These are phyloP conservation scores for Setophaga coronata DNA, from an alignment of 2,113 vertebrate genomes.

Conservation along the genomic window DNA sequence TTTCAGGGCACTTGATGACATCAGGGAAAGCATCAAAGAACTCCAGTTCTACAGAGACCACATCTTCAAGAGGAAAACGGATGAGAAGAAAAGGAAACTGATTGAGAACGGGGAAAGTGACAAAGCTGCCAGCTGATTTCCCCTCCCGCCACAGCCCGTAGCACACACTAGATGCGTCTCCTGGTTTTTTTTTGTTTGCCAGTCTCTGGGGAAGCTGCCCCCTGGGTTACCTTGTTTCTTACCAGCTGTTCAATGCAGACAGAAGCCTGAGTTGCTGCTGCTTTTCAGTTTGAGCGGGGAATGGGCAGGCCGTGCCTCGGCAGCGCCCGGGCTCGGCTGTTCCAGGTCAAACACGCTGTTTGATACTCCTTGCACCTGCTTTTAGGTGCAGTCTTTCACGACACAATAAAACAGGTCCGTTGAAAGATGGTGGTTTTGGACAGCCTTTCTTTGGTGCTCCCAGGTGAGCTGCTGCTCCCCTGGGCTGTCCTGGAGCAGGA, in stretches of 20 bases:
- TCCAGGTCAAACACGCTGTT: not conserved
- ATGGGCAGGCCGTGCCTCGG: not conserved
- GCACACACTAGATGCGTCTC: not conserved
- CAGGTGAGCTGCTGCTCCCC: not conserved
- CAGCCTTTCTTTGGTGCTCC: not conserved
- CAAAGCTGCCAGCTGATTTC: conserved; percentile 71
- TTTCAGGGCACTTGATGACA: conserved; percentile 91
- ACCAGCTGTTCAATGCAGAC: not conserved
- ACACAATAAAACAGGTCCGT: conserved; percentile 71
- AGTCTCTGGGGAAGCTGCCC: not conserved
- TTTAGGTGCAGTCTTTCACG: conserved; percentile 51
- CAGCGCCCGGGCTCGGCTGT: not conserved
- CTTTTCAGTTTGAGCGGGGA: not conserved
- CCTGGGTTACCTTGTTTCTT: conserved; percentile 39
- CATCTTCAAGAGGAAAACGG: conserved; percentile 85
- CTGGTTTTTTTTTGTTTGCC: not conserved
- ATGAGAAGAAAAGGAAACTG: conserved; percentile 83
- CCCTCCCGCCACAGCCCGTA: not conserved
- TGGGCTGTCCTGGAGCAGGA: not conserved
- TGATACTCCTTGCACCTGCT: conserved; percentile 33
- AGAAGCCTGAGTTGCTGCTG: not conserved
- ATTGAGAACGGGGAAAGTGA: conserved; percentile 81
- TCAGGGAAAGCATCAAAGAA: conserved; percentile 94
- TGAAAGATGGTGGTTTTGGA: not conserved
- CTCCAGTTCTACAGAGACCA: conserved; percentile 90